These are phyloP conservation scores for Dusona sp. DNA, from an alignment of 2,888 invertebrate species.

Conservation along the genomic window DNA sequence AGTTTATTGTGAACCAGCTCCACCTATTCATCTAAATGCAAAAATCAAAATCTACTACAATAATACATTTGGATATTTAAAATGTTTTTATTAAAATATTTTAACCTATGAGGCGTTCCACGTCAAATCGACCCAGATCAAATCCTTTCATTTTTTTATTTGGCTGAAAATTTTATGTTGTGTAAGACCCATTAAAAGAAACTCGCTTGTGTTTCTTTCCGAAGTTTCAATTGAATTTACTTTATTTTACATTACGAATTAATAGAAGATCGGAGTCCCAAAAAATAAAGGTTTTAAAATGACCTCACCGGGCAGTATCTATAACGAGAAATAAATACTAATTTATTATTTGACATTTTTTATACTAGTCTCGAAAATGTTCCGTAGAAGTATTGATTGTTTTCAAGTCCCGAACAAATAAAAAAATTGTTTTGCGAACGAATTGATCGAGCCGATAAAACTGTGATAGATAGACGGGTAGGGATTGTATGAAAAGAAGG, in stretches of 20 bases:
- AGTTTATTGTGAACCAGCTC: too few relatives aligned
- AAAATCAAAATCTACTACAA: too few relatives aligned
- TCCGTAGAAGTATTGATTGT: background rate
- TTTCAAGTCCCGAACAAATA: background rate
- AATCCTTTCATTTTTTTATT: background rate
- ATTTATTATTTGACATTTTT: background rate
- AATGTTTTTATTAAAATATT: too few relatives aligned
- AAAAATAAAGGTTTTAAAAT: background rate
- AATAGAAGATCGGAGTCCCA: background rate
- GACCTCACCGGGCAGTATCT: background rate
- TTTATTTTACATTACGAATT: background rate
- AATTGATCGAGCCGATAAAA: background rate
- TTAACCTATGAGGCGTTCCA: too few relatives aligned
- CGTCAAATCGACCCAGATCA: too few relatives aligned
- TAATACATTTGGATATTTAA: too few relatives aligned
- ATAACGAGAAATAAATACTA: background rate
- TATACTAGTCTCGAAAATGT: background rate
- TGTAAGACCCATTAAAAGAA: too few relatives aligned
- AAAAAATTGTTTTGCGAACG: background rate
- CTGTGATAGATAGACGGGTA: background rate
- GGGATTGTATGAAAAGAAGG: background rate
- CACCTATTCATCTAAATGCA: too few relatives aligned
- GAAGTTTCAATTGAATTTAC: background rate
- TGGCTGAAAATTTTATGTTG: too few relatives aligned
- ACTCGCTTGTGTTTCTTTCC: too few relatives aligned